Conservation (phyloP, 2,888 invertebrate species). For the Campoplex capitator region DNA sequence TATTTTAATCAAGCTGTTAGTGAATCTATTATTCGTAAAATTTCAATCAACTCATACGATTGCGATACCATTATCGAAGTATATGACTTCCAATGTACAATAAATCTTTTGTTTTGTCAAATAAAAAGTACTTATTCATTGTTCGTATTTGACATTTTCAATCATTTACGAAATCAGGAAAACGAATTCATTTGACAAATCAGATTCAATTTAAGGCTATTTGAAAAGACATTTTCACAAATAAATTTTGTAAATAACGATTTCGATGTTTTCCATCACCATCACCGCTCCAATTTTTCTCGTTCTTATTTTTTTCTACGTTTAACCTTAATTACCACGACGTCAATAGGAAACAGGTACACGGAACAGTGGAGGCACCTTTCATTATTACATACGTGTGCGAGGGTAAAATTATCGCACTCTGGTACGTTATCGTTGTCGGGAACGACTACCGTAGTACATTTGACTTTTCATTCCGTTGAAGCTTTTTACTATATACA, state of each 20-base stretch:
- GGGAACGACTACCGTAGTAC: conserved; percentile 17
- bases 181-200: background rate
- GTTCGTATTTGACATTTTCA: background rate
- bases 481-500: conserved; percentile 31
- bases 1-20: background rate
- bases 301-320: background rate
- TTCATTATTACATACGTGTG: conserved; percentile 33
- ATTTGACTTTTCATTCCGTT: conserved; percentile 6
- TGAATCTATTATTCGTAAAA: background rate
- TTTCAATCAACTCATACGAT: background rate
- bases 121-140: background rate
- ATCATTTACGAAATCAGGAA: background rate
- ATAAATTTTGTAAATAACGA: background rate
- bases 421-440: conserved; percentile 16
- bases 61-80: background rate
- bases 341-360: conserved; percentile 28
- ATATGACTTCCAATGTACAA: background rate
- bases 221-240: background rate
- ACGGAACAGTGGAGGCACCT: conserved; percentile 8
- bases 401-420: conserved; percentile 31
- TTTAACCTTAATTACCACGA: conserved; percentile 15
- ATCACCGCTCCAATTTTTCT: background rate
- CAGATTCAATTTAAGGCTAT: background rate
- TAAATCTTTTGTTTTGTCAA: background rate
- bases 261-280: background rate